phyloP scores from a whole-genome alignment of 23 tunicate species.

The Trididemnum clinides region DNA sequence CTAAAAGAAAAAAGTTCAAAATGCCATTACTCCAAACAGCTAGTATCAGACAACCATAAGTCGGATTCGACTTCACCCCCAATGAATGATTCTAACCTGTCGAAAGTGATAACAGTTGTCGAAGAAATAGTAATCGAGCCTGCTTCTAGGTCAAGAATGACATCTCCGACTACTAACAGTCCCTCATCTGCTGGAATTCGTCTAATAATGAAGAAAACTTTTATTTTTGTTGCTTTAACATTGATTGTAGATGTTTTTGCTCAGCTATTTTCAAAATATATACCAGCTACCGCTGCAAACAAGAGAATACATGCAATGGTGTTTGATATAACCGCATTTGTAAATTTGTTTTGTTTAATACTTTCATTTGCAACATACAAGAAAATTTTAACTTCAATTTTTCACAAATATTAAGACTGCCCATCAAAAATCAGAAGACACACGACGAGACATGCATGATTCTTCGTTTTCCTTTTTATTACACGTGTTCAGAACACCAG shows the following conservation, averaged over 20 bases:
- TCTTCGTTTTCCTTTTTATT: too few relatives aligned
- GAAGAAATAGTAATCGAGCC: too few relatives aligned
- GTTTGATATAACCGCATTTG: conserved; percentile 1
- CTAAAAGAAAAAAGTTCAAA: background rate
- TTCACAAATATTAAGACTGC: too few relatives aligned
- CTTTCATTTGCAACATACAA: background rate
- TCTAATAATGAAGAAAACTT: background rate
- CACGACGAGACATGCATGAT: too few relatives aligned
- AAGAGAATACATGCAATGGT: background rate
- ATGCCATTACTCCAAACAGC: background rate
- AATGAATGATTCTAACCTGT: too few relatives aligned
- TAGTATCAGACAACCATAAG: too few relatives aligned
- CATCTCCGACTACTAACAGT: background rate
- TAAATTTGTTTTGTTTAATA: background rate
- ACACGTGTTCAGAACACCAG: too few relatives aligned
- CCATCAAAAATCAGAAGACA: too few relatives aligned
- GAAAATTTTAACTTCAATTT: too few relatives aligned
- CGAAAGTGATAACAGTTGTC: too few relatives aligned
- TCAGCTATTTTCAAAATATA: background rate
- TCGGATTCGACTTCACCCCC: too few relatives aligned
- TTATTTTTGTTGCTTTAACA: background rate
- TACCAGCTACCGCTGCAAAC: background rate
- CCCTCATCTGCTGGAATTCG: background rate
- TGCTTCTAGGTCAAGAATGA: too few relatives aligned
- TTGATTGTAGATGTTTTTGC: background rate